These are phyloP conservation scores for Orgyia antiqua DNA, from an alignment of 2,888 invertebrate species.

Conservation along the genomic window DNA sequence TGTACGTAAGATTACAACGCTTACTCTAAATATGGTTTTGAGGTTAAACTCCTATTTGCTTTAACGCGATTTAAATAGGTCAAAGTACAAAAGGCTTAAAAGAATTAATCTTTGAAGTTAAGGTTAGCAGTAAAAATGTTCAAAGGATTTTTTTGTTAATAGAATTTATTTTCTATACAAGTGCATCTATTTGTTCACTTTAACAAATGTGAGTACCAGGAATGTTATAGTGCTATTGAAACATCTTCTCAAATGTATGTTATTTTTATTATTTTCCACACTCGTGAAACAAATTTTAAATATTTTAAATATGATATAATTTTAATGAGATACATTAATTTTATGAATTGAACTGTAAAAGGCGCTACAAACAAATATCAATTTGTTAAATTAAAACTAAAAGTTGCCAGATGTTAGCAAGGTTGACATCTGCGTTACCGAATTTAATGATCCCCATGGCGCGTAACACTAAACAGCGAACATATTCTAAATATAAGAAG, in stretches of 20 bases:
- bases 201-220: too few species aligned
- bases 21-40: slow-evolving; percentile 51
- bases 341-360: background rate
- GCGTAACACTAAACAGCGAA: slow-evolving; percentile 70
- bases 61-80: slow-evolving; percentile 57
- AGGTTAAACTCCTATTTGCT: slow-evolving; percentile 53
- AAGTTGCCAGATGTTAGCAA: slow-evolving; percentile 56
- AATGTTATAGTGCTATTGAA: too few species aligned
- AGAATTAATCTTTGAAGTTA: slow-evolving; percentile 33
- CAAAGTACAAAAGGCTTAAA: slow-evolving; percentile 51
- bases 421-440: slow-evolving; percentile 60
- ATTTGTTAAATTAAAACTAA: slow-evolving; percentile 37
- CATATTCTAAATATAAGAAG: slow-evolving; percentile 71
- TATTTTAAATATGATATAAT: slow-evolving; percentile 20
- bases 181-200: too few species aligned
- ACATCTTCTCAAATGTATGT: too few species aligned
- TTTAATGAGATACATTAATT: slow-evolving; percentile 15
- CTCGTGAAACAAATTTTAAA: too few species aligned
- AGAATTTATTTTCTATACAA: too few species aligned
- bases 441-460: slow-evolving; percentile 71
- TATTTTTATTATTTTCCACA: too few species aligned
- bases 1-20: slow-evolving; percentile 33
- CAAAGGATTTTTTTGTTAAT: too few species aligned
- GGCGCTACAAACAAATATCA: slow-evolving; percentile 21
- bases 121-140: slow-evolving; percentile 15